A percentile compares a stretch with the other conserved stretches of the same genome.
These are phyloP conservation scores for Aramus guarauna DNA, from an alignment of 2,113 vertebrate genomes.

Conservation along the genomic window DNA sequence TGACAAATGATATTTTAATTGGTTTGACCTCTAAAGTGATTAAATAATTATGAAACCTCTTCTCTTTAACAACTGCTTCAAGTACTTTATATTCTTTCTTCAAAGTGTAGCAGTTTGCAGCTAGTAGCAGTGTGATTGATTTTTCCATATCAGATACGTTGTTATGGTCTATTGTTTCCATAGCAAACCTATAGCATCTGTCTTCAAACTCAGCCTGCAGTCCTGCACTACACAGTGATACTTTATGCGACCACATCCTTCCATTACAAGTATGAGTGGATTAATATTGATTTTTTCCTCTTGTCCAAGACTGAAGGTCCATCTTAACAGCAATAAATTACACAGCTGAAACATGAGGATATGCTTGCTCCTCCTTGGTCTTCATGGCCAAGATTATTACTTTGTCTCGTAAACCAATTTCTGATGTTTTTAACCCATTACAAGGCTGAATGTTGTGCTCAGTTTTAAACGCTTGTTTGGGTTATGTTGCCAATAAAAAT, in stretches of 20 bases:
- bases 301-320: constrained; percentile 61
- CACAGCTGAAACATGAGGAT: constrained; percentile 41
- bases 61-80: constrained; percentile 64
- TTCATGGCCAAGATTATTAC: constrained; percentile 34
- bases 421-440: constrained; percentile 52
- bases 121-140: constrained; percentile 68
- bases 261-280: constrained; percentile 75
- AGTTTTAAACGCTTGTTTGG: not conserved
- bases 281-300: constrained; percentile 77
- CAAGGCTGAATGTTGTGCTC: not conserved
- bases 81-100: constrained; percentile 66
- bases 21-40: constrained; percentile 65
- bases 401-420: constrained; percentile 39
- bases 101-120: constrained; percentile 50
- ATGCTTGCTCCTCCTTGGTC: constrained; percentile 1
- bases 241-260: constrained; percentile 72
- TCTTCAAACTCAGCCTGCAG: constrained; percentile 60
- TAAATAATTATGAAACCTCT: constrained; percentile 72
- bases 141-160: constrained; percentile 72
- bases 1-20: constrained; percentile 73
- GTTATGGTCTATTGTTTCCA: constrained; percentile 73
- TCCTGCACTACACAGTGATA: constrained; percentile 35
- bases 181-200: constrained; percentile 67
- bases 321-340: constrained; percentile 70
- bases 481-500: not conserved